Evolutionary conservation across 2,797 vertebrate species (phyloP).

Genomic region (Dendrocincla tyrannina): DNA sequence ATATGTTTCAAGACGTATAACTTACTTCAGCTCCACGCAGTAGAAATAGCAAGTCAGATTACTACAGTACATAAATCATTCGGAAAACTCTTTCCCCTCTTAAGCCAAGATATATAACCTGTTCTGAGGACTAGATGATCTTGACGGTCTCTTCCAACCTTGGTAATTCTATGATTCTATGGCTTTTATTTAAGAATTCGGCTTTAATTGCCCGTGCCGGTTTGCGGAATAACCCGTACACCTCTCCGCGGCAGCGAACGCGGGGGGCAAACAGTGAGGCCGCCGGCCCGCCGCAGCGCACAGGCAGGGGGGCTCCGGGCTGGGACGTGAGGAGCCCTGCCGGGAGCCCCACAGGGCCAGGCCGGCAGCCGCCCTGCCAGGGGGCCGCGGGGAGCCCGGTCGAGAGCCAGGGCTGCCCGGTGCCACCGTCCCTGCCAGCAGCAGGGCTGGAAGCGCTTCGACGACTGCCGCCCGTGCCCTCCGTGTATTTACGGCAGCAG

Average conservation of each 20-base stretch:
- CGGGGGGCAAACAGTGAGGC: background rate
- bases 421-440: background rate
- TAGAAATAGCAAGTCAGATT: slow-evolving; percentile 34
- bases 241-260: background rate
- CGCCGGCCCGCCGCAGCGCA: background rate
- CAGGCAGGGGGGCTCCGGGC: background rate
- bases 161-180: background rate
- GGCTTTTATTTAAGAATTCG: background rate
- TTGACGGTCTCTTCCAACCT: background rate
- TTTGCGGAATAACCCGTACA: background rate
- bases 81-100: background rate
- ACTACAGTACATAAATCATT: slow-evolving; percentile 17
- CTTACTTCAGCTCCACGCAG: background rate
- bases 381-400: background rate
- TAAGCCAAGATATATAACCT: background rate
- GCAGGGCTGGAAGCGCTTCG: background rate
- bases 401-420: background rate
- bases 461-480: background rate
- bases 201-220: background rate
- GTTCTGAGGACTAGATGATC: background rate
- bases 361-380: background rate
- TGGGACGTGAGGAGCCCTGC: background rate
- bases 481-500: background rate
- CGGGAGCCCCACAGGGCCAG: background rate
- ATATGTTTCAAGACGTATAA: background rate